These are phyloP conservation scores for Arion vulgaris DNA, from an alignment of 1,140 invertebrate genomes.

Conservation along the genomic window DNA sequence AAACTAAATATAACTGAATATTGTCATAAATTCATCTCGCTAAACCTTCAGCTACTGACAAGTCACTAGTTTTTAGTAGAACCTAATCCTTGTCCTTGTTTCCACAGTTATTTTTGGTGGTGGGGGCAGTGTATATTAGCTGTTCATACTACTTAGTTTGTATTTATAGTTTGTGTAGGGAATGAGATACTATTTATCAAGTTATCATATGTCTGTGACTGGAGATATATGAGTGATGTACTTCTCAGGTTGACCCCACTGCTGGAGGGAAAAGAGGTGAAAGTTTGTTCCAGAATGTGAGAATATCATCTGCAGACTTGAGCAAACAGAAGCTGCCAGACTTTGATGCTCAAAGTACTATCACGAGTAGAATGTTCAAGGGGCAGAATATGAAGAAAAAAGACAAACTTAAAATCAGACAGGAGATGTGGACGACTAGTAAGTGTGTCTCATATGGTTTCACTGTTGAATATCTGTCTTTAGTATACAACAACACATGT, in stretches of 20 bases:
- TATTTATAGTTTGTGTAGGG: too few species aligned
- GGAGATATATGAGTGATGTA: too few species aligned
- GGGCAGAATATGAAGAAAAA: conserved; percentile 67
- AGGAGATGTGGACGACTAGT: conserved; percentile 65
- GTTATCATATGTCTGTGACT: too few species aligned
- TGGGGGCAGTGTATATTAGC: too few species aligned
- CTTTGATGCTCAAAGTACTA: conserved; percentile 62
- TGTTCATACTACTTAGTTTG: too few species aligned
- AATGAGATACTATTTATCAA: too few species aligned
- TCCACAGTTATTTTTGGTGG: too few species aligned
- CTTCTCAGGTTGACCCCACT: conserved; percentile 12
- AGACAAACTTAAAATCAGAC: conserved; percentile 64
- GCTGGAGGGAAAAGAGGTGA: conserved; percentile 7
- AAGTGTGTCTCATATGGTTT: conserved; percentile 35
- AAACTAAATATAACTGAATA: too few species aligned
- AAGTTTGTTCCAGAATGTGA: conserved; percentile 56
- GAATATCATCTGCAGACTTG: conserved; percentile 49
- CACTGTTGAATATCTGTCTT: not conserved
- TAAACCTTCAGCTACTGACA: too few species aligned
- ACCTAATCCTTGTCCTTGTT: too few species aligned
- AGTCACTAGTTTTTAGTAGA: too few species aligned
- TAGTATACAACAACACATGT: not conserved
- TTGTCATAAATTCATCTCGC: too few species aligned
- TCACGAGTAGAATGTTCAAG: conserved; percentile 66
- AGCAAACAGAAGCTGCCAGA: conserved; percentile 61